Conservation (phyloP, 2,888 invertebrate species). For the Neoaliturus tenellus region DNA sequence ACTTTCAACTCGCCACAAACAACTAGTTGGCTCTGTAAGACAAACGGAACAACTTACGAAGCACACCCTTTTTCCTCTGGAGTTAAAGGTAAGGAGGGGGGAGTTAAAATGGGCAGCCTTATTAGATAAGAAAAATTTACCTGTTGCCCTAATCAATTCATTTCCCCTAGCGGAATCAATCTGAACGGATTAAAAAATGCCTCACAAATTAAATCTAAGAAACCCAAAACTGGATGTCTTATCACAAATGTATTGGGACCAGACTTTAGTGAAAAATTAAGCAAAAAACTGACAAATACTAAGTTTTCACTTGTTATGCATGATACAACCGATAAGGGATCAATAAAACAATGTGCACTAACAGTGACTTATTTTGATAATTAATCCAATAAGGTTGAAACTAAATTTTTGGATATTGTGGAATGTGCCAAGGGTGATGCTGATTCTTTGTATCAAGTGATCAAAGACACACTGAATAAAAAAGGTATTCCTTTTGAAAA, state of each 20-base stretch:
- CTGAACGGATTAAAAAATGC: not conserved
- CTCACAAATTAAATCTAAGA: not conserved
- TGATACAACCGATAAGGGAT: constrained; percentile 15
- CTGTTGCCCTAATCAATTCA: not conserved
- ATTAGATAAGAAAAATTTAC: constrained; percentile 2
- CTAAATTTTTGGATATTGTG: not conserved
- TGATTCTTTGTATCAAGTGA: not conserved
- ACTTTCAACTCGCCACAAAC: not conserved
- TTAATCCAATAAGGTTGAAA: not conserved
- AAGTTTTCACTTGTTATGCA: not conserved
- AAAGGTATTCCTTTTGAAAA: not conserved
- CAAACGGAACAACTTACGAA: not conserved
- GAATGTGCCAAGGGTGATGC: not conserved
- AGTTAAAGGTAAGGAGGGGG: not conserved
- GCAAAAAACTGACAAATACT: not conserved
- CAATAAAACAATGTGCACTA: constrained; percentile 1
- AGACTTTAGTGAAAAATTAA: not conserved
- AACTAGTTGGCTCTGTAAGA: not conserved
- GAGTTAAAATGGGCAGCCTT: not conserved
- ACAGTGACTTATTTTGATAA: constrained; percentile 15
- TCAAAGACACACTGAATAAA: not conserved
- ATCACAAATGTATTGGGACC: constrained; percentile 18
- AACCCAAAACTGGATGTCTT: not conserved
- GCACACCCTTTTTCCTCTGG: not conserved
- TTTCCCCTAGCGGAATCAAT: not conserved